Conservation (phyloP, 2,888 invertebrate species). For the Tetragnatha montana region DNA sequence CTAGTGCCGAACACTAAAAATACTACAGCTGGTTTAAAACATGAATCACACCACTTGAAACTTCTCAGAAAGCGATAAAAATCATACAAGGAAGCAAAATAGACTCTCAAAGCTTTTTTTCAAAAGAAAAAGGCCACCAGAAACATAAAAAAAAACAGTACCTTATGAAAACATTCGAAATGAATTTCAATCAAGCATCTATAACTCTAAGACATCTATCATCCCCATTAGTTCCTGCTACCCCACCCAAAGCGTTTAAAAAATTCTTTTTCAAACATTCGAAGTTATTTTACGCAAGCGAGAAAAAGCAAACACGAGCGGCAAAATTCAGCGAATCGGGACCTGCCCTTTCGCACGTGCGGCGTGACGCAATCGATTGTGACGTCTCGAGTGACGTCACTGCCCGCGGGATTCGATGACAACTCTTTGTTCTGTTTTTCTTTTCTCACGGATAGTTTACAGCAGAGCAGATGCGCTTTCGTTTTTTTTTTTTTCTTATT, state of each 20-base stretch:
- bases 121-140: neutral
- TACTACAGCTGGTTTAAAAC: too few species aligned
- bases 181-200: neutral
- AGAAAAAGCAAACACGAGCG: neutral
- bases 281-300: neutral
- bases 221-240: neutral
- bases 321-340: conserved; percentile 14
- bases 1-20: too few species aligned
- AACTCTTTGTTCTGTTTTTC: neutral
- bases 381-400: conserved; percentile 42
- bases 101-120: neutral
- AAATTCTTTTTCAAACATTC: neutral
- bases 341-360: conserved; percentile 27
- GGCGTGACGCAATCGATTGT: conserved; percentile 35
- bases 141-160: neutral
- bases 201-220: too few species aligned
- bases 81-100: neutral
- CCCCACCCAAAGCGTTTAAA: neutral
- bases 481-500: neutral
- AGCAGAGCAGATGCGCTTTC: neutral
- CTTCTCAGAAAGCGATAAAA: neutral
- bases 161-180: neutral
- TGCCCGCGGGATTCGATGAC: conserved; percentile 20
- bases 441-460: conserved; percentile 5
- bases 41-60: neutral